A percentile compares a stretch with the other conserved stretches of the same genome.
Evolutionary conservation across 1,140 invertebrate genomes (phyloP).

Genomic region (Sarcophaga bullata): DNA sequence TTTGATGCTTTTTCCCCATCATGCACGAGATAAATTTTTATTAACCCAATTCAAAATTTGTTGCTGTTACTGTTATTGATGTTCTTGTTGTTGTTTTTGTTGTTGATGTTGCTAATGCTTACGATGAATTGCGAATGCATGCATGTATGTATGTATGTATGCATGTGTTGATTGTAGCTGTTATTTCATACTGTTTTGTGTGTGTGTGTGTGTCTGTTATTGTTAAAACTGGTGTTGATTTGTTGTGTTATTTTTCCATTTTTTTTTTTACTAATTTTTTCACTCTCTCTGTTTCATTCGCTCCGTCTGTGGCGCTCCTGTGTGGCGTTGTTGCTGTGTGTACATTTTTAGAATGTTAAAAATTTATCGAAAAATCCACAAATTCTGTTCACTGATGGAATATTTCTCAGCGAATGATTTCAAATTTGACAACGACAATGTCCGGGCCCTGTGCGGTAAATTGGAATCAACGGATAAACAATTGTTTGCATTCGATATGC

Average conservation of each 20-base stretch:
- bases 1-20: background rate
- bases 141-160: too few relatives aligned
- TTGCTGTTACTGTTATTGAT: background rate
- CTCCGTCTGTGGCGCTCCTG: background rate
- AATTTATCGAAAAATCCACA: slow-evolving; percentile 79
- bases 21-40: slow-evolving; percentile 19
- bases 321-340: background rate
- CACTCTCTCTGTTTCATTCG: background rate
- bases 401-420: slow-evolving; percentile 79
- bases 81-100: background rate
- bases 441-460: slow-evolving; percentile 70
- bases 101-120: background rate
- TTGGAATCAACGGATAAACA: slow-evolving; percentile 72
- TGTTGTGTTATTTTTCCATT: background rate
- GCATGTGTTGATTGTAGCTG: background rate
- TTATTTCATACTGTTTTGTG: background rate
- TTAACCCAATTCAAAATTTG: background rate
- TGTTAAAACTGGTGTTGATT: background rate
- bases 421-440: slow-evolving; percentile 77
- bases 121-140: background rate
- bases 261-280: background rate
- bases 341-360: slow-evolving; percentile 71
- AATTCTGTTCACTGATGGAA: slow-evolving; percentile 74
- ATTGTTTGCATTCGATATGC: slow-evolving; percentile 77
- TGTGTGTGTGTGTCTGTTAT: background rate